Base-by-base conservation (phyloP, 92 coral and sea anemone genomes). In the Porites evermanni region DNA sequence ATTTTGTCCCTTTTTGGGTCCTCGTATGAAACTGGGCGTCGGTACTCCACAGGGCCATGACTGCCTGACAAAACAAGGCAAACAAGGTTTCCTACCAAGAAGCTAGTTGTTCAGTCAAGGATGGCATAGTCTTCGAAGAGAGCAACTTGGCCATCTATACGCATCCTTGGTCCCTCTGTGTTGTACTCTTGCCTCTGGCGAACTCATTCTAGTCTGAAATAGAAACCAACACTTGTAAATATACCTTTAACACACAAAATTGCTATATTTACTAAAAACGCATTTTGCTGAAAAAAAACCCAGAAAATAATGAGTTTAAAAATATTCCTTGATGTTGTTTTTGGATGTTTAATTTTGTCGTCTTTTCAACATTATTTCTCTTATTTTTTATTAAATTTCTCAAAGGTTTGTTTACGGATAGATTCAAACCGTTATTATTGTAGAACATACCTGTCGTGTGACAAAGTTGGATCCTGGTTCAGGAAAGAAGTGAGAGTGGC, bases 401-500 rank as follows among this genome's bases (percentile, higher is more conserved):
- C 26, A 24, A 24, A 24, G 26, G 26, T 24, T 24, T 24, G 26
- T 24, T 24, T 24, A 24, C 26, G 26, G 26, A 24, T 0, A 24
- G 26, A 24, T 24, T 24, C 26, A 0, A 24, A 24, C 26, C 0
- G 26, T 24, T 24, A 24, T 24, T 24, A 24, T 24, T 24, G 26
- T 0, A 24, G 26, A 24, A 24, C 26, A 24, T 24, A 78, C 82
- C 82, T 78, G 26, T 72, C 80, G 24, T 83, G 87, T 8, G 80
- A 83, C 54, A 83, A 47, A 11, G 72, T 51, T 3, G 79, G 80
- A 69, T 86, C 89, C 14, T 86, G 77, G 56, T 86, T 86, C 44
- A 81, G 53, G 24, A 81, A 21, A 1, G 78, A 81, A 4, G 70
- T 78, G 29, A 81, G 23, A 6, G 86, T 81, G 2, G 64, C 77